These are phyloP conservation scores for Pygocentrus nattereri DNA, from an alignment of 2,797 vertebrate genomes.

Conservation along the genomic window DNA sequence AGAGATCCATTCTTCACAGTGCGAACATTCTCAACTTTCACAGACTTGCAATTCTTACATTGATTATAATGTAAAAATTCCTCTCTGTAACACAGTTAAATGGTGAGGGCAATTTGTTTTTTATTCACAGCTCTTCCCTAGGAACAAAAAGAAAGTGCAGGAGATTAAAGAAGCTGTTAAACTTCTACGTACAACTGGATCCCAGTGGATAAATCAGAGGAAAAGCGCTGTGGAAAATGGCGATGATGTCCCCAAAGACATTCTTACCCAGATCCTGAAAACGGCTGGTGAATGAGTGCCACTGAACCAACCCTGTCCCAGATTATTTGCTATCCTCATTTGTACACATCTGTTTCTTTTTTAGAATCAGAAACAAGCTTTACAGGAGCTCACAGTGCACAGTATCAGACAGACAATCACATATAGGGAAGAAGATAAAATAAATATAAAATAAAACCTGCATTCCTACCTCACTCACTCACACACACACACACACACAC, in stretches of 20 bases:
- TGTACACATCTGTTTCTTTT: not conserved
- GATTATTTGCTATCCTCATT: not conserved
- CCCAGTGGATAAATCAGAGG: constrained; percentile 82
- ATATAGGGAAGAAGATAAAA: no score
- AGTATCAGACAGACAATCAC: no score
- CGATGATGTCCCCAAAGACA: constrained; percentile 83
- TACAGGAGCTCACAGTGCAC: no score
- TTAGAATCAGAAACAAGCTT: no score
- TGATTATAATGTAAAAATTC: no score
- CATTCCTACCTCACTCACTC: no score
- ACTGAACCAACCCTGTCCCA: not conserved
- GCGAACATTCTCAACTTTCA: not conserved
- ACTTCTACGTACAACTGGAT: constrained; percentile 84
- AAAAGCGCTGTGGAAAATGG: constrained; percentile 79
- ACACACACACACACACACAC: no score
- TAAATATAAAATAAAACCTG: no score
- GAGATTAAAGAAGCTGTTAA: constrained; percentile 78
- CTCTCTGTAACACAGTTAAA: no score
- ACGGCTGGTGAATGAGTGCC: constrained; percentile 63
- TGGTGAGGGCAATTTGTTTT: not conserved
- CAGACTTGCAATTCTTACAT: not conserved
- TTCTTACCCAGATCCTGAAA: constrained; percentile 91
- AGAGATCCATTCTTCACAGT: constrained; percentile 64
- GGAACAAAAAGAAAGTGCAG: constrained; percentile 76
- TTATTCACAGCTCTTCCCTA: constrained; percentile 77